Evolutionary conservation across 2,797 vertebrate species (phyloP), one percentile per base, ranked within the genome.

Genomic region (Spheniscus humboldti): DNA sequence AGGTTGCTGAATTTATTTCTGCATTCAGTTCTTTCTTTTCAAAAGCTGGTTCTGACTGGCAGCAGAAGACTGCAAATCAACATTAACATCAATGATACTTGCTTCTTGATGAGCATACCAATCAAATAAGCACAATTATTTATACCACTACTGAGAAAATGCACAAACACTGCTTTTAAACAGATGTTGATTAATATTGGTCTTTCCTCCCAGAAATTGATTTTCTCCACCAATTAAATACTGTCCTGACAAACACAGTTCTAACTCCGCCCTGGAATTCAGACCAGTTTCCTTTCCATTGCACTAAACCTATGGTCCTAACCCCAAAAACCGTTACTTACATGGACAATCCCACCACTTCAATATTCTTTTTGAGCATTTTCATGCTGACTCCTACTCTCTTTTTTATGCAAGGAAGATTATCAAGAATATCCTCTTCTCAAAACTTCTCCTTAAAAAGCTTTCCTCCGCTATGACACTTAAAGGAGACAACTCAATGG

Each of bases 191-290:
- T 84, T 91, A 91, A 93, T 73, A 97, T 73, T 52, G 73, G 66
- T 88, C 47, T 86, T 80, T 89, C 88, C 94, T 92, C 37, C 1
- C 57, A 91, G 48, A 80, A 80, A 96, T 68, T 68, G 31, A 93
- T 96, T 80, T 86, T 83, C 62, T 92, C 35, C 81, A 92, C 11
- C 69, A 97, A 75, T 94, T 95, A 94, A 86, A 96, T 56, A 69
- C 37, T 80, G 39, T 43, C 33, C 72, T 64, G 67, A 92, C 27
- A 87, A 89, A 92, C 33, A 48, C 0, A 72, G 60, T 77, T 90
- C 81, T 79, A 88, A 86, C 27, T 50, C 33, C 66, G 25, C 7
- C 60, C 35, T 78, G 10, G 37, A 92, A 95, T 56, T 83, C 15
- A 87, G 39, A 73, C 6, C 23, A 37, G 16, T 12, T 82, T 68